These are phyloP conservation scores for Naja naja DNA, from an alignment of 2,113 vertebrate species.

Conservation along the genomic window DNA sequence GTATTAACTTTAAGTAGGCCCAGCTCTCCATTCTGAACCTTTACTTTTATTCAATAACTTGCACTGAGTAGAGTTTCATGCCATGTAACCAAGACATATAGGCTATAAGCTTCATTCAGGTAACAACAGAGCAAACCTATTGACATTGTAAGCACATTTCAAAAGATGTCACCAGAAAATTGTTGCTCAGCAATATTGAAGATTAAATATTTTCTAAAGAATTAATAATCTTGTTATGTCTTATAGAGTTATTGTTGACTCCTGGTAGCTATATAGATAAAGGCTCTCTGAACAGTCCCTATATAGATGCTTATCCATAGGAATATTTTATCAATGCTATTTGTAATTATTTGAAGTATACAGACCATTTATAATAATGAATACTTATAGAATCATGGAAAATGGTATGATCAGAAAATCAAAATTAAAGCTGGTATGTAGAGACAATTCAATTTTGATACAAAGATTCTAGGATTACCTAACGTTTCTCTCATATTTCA, in stretches of 20 bases:
- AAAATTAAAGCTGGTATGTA: not conserved
- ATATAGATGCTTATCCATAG: not conserved
- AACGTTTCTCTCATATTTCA: not conserved
- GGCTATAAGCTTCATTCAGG: not conserved
- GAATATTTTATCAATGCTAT: not conserved
- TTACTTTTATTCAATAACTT: conserved; percentile 25
- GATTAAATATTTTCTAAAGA: not conserved
- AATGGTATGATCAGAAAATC: not conserved
- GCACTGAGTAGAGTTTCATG: not conserved
- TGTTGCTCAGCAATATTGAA: not conserved
- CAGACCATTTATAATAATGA: not conserved
- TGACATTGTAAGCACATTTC: not conserved
- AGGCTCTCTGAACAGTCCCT: not conserved
- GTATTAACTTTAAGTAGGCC: conserved; percentile 22
- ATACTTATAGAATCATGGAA: not conserved
- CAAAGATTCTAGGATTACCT: conserved; percentile 3
- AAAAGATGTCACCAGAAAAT: not conserved
- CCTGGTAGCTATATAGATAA: not conserved
- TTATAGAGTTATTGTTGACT: not conserved
- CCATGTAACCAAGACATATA: not conserved
- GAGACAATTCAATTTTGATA: not conserved
- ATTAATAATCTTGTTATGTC: not conserved
- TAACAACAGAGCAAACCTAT: not conserved
- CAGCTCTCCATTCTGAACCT: conserved; percentile 11
- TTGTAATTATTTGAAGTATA: not conserved